Conservation (phyloP, 2,797 vertebrate species). For the Chaunax sp. region DNA sequence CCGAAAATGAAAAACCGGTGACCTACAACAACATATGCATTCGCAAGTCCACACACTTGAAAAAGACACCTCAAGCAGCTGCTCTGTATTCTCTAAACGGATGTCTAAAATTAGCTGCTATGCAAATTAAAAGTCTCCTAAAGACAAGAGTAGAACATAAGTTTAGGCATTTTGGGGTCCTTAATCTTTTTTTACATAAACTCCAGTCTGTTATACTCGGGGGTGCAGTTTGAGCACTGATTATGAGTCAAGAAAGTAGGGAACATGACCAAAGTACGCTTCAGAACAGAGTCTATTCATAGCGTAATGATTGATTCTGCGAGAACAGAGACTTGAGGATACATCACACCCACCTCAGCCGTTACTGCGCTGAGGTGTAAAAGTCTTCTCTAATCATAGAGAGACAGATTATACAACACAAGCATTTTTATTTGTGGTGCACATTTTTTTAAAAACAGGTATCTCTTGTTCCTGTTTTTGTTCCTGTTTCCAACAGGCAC, state of each 20-base stretch:
- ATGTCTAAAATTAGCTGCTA: neutral
- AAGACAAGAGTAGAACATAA: conserved; percentile 15
- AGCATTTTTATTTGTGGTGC: too few relatives aligned
- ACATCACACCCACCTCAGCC: conserved; percentile 49
- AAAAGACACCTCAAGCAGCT: neutral
- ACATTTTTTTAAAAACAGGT: neutral
- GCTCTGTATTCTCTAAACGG: neutral
- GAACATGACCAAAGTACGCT: conserved; percentile 9
- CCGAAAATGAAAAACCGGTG: conserved; percentile 54
- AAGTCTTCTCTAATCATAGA: conserved; percentile 5
- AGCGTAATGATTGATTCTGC: conserved; percentile 26
- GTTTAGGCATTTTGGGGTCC: neutral
- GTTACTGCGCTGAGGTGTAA: conserved; percentile 31
- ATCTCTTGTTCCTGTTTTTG: neutral
- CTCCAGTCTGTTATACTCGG: neutral
- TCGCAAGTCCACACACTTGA: neutral
- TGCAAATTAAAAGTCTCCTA: conserved; percentile 7
- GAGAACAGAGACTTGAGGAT: conserved; percentile 34
- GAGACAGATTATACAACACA: too few relatives aligned
- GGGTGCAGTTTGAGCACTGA: neutral
- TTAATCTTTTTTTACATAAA: conserved; percentile 5
- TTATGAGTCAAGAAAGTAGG: conserved; percentile 28
- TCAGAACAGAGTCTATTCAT: conserved; percentile 39
- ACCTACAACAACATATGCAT: neutral
- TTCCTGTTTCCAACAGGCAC: neutral